Evolutionary conservation across 2,113 vertebrate species (phyloP).

Genomic region (Cheilinus undulatus): DNA sequence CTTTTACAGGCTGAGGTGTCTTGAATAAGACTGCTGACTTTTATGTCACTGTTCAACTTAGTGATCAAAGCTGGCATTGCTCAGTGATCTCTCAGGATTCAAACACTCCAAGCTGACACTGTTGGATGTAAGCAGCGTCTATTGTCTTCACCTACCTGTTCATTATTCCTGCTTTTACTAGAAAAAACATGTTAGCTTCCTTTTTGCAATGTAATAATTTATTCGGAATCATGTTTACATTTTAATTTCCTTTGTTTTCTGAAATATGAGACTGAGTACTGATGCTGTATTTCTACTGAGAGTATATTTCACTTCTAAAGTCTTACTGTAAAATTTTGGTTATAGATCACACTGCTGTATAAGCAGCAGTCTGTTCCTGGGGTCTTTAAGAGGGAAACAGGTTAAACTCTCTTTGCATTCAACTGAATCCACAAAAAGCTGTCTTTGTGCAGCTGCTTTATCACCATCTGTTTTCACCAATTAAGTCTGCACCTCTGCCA

Average conservation of each 20-base stretch:
- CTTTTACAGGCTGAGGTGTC: background rate
- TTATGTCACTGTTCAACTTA: slow-evolving; percentile 1
- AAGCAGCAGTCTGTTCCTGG: too few species aligned
- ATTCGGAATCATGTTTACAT: slow-evolving; percentile 69
- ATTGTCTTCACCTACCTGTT: slow-evolving; percentile 23
- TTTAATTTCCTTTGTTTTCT: slow-evolving; percentile 48
- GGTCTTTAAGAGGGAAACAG: too few species aligned
- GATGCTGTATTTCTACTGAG: background rate
- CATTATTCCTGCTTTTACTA: slow-evolving; percentile 35
- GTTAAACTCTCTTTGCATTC: too few species aligned
- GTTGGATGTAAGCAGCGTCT: slow-evolving; percentile 25
- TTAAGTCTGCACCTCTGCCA: too few species aligned
- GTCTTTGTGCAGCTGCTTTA: too few species aligned
- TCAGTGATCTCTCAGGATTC: slow-evolving; percentile 55
- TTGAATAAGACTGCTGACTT: slow-evolving; percentile 7
- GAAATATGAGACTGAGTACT: slow-evolving; percentile 29
- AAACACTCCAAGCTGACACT: slow-evolving; percentile 33
- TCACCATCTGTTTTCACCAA: too few species aligned
- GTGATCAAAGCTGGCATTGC: slow-evolving; percentile 5
- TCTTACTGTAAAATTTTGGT: too few species aligned
- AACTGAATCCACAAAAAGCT: too few species aligned
- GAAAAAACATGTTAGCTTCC: slow-evolving; percentile 8
- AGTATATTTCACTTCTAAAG: background rate
- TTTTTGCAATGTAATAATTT: slow-evolving; percentile 54
- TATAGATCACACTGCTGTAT: too few species aligned